Conservation (phyloP, 2,797 vertebrate genomes). For the Lerista edwardsae region DNA sequence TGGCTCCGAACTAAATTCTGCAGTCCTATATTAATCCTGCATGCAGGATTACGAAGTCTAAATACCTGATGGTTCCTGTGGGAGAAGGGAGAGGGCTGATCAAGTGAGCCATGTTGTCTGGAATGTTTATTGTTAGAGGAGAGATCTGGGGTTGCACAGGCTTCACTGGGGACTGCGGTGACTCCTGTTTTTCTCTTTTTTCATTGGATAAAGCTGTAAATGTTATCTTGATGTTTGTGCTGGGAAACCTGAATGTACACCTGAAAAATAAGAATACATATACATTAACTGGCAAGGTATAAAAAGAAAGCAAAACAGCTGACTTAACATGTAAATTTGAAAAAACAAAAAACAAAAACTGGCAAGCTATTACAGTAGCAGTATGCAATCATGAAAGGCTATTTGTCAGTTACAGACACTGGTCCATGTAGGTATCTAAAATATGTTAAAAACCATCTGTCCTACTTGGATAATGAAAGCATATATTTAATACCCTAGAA, state of each 20-base stretch:
- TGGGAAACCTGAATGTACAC: conserved; percentile 98
- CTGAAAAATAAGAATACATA: conserved; percentile 73
- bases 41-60: conserved; percentile 43
- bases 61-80: conserved; percentile 96
- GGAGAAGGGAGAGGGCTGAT: conserved; percentile 97
- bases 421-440: background rate
- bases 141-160: conserved; percentile 94
- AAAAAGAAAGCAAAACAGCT: background rate
- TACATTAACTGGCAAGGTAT: conserved; percentile 23
- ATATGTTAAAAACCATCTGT: background rate
- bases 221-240: conserved; percentile 98
- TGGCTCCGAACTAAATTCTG: background rate
- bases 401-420: background rate
- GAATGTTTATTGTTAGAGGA: conserved; percentile 97
- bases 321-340: background rate
- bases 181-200: conserved; percentile 89
- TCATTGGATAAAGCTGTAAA: conserved; percentile 93
- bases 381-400: background rate
- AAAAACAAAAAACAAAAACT: background rate
- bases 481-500: background rate
- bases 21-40: background rate
- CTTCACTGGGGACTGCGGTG: conserved; percentile 90
- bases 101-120: conserved; percentile 95
- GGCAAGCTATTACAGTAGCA: background rate
- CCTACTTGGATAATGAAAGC: background rate